phyloP scores from a whole-genome alignment of 2,888 invertebrate genomes.

The Hirtodrosophila duncani region DNA sequence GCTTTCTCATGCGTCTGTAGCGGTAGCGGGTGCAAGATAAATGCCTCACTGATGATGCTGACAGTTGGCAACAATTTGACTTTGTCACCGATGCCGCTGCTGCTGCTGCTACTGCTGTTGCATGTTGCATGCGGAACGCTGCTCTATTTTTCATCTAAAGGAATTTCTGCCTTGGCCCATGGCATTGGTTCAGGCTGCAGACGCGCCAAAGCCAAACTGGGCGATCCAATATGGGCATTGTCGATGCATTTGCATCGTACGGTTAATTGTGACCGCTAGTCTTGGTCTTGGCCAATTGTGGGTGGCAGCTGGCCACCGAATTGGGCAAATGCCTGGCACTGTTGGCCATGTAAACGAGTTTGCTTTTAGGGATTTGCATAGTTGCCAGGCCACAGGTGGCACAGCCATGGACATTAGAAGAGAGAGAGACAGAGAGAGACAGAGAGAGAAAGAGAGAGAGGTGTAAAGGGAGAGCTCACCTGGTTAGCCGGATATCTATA shows the following conservation, averaged over 20 bases:
- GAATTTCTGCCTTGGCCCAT: constrained; percentile 39
- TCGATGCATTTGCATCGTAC: constrained; percentile 66
- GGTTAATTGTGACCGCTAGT: constrained; percentile 66
- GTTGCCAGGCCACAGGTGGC: constrained; percentile 40
- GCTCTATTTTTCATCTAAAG: constrained; percentile 27
- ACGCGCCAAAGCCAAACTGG: constrained; percentile 3
- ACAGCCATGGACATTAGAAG: too few species aligned
- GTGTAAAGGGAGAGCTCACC: constrained; percentile 25
- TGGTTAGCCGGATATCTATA: constrained; percentile 66
- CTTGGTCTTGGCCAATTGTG: constrained; percentile 65
- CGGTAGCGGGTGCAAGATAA: constrained; percentile 66
- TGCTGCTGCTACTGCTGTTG: constrained; percentile 36
- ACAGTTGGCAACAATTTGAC: constrained; percentile 56
- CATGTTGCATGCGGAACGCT: constrained; percentile 6
- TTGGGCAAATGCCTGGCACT: constrained; percentile 34
- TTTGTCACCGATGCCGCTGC: constrained; percentile 40
- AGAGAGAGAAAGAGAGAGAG: not conserved
- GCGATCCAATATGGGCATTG: constrained; percentile 58
- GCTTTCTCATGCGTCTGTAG: not conserved
- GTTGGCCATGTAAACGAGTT: constrained; percentile 33
- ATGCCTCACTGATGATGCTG: constrained; percentile 70
- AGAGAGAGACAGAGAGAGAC: not conserved
- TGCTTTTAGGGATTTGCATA: constrained; percentile 46
- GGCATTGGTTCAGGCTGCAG: constrained; percentile 38
- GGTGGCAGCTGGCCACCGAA: constrained; percentile 56